Conservation (phyloP, 2,888 invertebrate species). For the Drosophila picticornis region DNA sequence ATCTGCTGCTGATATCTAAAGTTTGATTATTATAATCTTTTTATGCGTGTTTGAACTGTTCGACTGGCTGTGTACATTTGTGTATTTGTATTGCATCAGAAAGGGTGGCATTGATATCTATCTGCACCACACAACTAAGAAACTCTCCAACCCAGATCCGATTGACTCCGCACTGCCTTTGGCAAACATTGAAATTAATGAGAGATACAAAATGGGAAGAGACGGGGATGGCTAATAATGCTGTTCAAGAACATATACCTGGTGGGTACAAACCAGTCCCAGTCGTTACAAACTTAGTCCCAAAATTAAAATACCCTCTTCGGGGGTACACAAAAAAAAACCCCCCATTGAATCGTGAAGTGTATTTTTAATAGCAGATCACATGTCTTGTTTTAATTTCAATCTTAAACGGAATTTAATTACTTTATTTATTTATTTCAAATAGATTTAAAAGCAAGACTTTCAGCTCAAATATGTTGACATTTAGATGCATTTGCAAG, state of each 20-base stretch:
- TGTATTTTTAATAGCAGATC: slow-evolving; percentile 3
- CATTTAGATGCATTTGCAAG: background rate
- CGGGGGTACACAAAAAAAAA: background rate
- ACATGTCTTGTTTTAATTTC: background rate
- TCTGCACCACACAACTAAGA: no score
- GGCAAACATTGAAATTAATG: no score
- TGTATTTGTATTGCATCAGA: background rate
- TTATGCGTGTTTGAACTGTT: background rate
- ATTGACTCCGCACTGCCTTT: no score
- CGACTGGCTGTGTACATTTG: no score
- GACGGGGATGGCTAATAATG: background rate
- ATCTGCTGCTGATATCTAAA: background rate
- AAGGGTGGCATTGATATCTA: background rate
- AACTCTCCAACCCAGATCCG: background rate
- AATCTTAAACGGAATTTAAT: background rate
- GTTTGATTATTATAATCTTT: background rate
- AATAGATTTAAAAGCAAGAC: background rate
- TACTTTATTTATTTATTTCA: background rate
- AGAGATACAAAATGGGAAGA: background rate
- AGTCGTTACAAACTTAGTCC: background rate
- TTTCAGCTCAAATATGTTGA: background rate
- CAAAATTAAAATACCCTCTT: background rate
- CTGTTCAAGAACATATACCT: background rate
- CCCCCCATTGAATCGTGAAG: background rate
- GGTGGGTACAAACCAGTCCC: no score